phyloP scores from a whole-genome alignment of 92 coral and sea anemone species.

The Porites rus region DNA sequence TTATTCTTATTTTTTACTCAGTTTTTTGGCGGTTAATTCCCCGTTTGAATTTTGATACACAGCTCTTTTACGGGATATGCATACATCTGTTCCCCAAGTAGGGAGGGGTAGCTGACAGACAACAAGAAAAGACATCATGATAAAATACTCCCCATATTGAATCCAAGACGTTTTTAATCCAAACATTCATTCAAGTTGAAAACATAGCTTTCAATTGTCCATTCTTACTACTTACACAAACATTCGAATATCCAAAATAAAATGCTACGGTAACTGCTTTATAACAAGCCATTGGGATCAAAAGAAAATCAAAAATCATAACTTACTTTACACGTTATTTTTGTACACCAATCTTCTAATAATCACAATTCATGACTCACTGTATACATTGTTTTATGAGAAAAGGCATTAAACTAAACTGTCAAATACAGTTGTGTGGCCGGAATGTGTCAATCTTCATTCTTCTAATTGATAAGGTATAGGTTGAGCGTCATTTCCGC shows the following conservation, averaged over 20 bases:
- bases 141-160: conserved; percentile 20
- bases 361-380: neutral
- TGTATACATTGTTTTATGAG: neutral
- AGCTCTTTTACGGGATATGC: neutral
- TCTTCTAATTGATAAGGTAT: neutral
- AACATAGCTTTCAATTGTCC: conserved; percentile 4
- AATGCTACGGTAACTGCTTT: neutral
- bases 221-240: conserved; percentile 12
- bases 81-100: neutral
- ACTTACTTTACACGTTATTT: conserved; percentile 16
- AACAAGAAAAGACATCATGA: neutral
- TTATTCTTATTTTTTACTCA: too few species aligned
- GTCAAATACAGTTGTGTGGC: neutral
- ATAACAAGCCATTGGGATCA: conserved; percentile 11
- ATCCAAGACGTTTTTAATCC: conserved; percentile 5
- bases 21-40: too few species aligned
- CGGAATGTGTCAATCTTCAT: neutral
- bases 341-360: conserved; percentile 7
- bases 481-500: neutral
- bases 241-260: conserved; percentile 11
- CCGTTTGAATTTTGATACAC: neutral
- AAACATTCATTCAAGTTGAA: conserved; percentile 21
- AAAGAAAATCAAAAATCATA: neutral
- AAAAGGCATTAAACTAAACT: neutral
- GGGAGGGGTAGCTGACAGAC: neutral